These are phyloP conservation scores for Allophyes oxyacanthae DNA, from an alignment of 2,888 invertebrate species.

Conservation along the genomic window DNA sequence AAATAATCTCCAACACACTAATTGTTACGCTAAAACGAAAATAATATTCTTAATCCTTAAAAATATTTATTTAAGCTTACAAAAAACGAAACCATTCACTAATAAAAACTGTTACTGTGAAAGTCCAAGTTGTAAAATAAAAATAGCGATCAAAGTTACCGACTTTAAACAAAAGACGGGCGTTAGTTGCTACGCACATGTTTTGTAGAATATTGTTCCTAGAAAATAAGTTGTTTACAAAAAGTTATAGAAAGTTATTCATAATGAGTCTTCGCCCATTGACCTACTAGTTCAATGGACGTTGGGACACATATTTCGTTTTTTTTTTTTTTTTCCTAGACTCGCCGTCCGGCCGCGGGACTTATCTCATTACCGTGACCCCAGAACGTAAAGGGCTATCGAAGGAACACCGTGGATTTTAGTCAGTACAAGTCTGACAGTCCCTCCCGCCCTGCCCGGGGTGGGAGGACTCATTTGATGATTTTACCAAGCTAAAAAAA, in stretches of 20 bases:
- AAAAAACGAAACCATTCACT: conserved; percentile 5
- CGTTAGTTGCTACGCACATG: conserved; percentile 7
- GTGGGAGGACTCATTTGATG: too few species aligned
- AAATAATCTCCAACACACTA: not conserved
- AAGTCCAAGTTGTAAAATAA: conserved; percentile 13
- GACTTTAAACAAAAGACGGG: conserved; percentile 11
- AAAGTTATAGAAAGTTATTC: not conserved
- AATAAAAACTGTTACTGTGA: conserved; percentile 1
- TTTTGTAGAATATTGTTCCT: conserved; percentile 8
- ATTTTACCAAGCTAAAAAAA: too few species aligned
- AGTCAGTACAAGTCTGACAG: too few species aligned
- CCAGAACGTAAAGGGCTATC: too few species aligned
- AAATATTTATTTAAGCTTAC: conserved; percentile 14
- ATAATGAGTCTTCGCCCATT: not conserved
- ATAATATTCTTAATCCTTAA: conserved; percentile 9
- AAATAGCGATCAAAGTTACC: conserved; percentile 14
- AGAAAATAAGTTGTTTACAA: too few species aligned
- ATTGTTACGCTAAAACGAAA: conserved; percentile 1
- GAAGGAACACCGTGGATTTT: too few species aligned
- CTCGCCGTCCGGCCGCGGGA: too few species aligned
- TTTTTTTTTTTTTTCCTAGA: too few species aligned
- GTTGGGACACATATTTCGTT: too few species aligned
- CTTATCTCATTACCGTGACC: too few species aligned
- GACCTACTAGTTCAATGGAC: too few species aligned
- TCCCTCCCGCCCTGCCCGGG: too few species aligned